These are phyloP conservation scores for Scaptomyza flava DNA, from an alignment of 2,888 invertebrate genomes.

Conservation along the genomic window DNA sequence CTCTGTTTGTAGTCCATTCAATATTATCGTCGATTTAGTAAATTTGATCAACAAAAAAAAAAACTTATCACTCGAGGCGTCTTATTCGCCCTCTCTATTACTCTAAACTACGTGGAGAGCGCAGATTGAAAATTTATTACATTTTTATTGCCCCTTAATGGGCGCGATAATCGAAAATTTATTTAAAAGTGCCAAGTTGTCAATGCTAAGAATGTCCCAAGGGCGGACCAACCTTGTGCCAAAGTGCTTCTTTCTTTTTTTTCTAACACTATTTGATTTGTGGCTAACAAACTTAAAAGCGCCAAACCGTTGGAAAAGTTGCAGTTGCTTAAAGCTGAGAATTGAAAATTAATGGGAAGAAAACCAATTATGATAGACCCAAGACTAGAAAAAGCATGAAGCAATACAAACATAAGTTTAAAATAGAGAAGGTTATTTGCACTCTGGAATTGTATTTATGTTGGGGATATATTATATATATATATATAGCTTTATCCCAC, in stretches of 20 bases:
- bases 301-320: background rate
- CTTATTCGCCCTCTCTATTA: background rate
- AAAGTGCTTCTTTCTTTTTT: constrained; percentile 8
- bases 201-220: constrained; percentile 46
- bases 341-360: background rate
- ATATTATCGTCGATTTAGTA: constrained; percentile 73
- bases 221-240: constrained; percentile 24
- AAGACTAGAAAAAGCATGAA: too few species aligned
- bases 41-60: constrained; percentile 61
- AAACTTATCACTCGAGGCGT: constrained; percentile 56
- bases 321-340: background rate
- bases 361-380: background rate
- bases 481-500: constrained; percentile 36
- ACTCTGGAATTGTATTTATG: constrained; percentile 18
- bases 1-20: constrained; percentile 54
- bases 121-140: constrained; percentile 81
- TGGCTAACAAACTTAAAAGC: constrained; percentile 31
- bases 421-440: background rate
- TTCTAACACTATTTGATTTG: constrained; percentile 50
- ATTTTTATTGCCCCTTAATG: constrained; percentile 81
- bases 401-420: too few species aligned
- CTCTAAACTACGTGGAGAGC: constrained; percentile 32
- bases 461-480: constrained; percentile 3
- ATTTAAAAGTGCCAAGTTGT: constrained; percentile 74
- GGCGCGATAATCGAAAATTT: constrained; percentile 80